These are phyloP conservation scores for Holothuria glaberrima DNA, from an alignment of 35 echinoderm and acorn worm species.

Conservation along the genomic window DNA sequence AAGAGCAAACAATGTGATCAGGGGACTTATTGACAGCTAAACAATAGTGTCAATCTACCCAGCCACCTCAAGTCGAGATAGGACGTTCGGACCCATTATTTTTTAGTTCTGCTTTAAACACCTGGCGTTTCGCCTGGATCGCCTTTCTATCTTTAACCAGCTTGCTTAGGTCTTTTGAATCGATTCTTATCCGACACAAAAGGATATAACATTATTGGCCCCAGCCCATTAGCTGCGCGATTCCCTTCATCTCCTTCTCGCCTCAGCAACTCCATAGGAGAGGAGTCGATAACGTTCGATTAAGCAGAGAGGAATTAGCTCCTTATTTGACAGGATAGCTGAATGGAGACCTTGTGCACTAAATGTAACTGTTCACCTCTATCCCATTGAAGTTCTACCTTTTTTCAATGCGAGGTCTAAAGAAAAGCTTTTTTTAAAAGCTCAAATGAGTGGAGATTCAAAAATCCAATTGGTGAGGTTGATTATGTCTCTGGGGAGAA, in stretches of 20 bases:
- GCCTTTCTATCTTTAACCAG: not conserved
- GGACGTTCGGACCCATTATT: constrained; percentile 30
- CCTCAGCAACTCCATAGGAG: not conserved
- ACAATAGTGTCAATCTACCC: constrained; percentile 25
- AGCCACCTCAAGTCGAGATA: constrained; percentile 16
- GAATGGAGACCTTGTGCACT: not conserved
- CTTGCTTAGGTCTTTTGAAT: too few species aligned
- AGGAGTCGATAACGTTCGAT: constrained; percentile 3
- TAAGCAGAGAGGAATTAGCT: not conserved
- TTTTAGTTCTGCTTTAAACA: constrained; percentile 24
- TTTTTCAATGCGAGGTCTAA: too few species aligned
- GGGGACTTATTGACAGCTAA: constrained; percentile 36
- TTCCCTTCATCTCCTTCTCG: not conserved
- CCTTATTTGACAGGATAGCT: not conserved
- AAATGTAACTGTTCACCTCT: too few species aligned
- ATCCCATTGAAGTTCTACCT: too few species aligned
- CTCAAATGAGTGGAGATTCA: too few species aligned
- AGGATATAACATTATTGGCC: constrained; percentile 23
- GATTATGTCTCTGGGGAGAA: not conserved
- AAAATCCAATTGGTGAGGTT: too few species aligned
- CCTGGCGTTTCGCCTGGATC: constrained; percentile 23
- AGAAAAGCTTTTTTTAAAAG: too few species aligned
- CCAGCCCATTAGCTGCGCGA: constrained; percentile 14
- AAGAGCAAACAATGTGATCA: constrained; percentile 42
- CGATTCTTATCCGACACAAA: not conserved